Evolutionary conservation across 1,140 invertebrate species (phyloP).

Genomic region (Chrysomallon squamiferum): DNA sequence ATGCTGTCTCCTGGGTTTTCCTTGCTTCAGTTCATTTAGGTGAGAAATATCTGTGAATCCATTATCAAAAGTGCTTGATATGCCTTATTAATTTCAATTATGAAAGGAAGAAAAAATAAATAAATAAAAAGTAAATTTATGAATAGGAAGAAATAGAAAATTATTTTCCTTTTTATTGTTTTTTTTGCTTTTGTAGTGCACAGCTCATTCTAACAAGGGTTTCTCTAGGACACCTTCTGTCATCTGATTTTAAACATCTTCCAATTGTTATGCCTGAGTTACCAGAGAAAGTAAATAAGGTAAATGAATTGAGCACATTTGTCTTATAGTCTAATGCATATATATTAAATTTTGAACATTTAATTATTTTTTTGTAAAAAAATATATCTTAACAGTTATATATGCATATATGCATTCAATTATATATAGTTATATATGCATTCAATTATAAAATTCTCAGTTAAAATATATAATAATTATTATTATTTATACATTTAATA

Average conservation of each 20-base stretch:
- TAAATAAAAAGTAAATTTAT: not conserved
- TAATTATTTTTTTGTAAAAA: too few relatives aligned
- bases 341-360: too few relatives aligned
- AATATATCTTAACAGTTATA: too few relatives aligned
- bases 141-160: not conserved
- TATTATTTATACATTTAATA: too few relatives aligned
- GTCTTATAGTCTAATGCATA: too few relatives aligned
- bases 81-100: not conserved
- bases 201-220: not conserved
- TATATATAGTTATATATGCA: too few relatives aligned
- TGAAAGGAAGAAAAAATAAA: not conserved
- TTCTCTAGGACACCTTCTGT: not conserved
- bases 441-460: too few relatives aligned
- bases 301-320: too few relatives aligned
- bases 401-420: too few relatives aligned
- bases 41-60: too few relatives aligned
- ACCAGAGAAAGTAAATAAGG: not conserved
- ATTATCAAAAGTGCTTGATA: not conserved
- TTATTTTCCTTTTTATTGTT: too few relatives aligned
- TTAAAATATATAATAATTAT: too few relatives aligned
- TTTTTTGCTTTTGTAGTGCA: not conserved
- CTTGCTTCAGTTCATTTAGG: not conserved
- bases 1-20: not conserved
- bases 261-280: not conserved
- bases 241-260: not conserved